These are phyloP conservation scores for Prionailurus bengalensis DNA, from an alignment of 2,113 vertebrate species.

Conservation along the genomic window DNA sequence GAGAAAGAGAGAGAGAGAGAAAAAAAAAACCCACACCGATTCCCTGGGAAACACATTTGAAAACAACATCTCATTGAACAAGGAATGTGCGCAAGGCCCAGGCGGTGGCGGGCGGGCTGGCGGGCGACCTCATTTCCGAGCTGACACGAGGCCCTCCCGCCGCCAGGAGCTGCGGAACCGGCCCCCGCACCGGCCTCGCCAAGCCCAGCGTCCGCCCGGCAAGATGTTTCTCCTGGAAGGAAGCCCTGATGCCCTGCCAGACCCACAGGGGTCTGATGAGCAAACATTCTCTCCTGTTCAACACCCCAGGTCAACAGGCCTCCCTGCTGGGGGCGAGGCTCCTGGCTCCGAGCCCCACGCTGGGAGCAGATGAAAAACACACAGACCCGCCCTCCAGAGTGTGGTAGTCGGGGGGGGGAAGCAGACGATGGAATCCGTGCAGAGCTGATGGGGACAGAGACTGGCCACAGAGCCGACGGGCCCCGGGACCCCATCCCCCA, in stretches of 20 bases:
- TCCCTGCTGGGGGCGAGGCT: neutral
- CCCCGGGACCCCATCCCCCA: neutral
- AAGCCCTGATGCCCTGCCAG: neutral
- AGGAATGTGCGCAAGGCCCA: fast-evolving
- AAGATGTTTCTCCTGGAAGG: neutral
- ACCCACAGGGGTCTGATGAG: neutral
- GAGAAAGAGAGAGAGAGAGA: no score
- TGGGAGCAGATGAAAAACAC: neutral
- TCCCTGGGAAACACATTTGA: neutral
- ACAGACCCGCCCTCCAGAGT: neutral
- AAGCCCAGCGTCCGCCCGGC: neutral
- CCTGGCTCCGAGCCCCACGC: neutral
- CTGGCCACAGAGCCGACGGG: no score
- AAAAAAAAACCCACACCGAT: neutral
- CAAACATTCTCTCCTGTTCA: neutral
- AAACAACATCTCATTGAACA: neutral
- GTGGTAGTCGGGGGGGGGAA: neutral
- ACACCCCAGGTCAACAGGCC: neutral
- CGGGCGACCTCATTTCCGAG: neutral
- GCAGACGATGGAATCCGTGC: fast-evolving
- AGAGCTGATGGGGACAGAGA: fast-evolving
- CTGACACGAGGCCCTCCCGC: neutral
- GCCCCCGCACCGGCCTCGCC: fast-evolving
- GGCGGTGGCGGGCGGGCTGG: neutral
- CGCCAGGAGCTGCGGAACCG: fast-evolving